Conservation (phyloP, 30 jellyfish, hydroid and myxozoan species). For the Turritopsis dohrnii region DNA sequence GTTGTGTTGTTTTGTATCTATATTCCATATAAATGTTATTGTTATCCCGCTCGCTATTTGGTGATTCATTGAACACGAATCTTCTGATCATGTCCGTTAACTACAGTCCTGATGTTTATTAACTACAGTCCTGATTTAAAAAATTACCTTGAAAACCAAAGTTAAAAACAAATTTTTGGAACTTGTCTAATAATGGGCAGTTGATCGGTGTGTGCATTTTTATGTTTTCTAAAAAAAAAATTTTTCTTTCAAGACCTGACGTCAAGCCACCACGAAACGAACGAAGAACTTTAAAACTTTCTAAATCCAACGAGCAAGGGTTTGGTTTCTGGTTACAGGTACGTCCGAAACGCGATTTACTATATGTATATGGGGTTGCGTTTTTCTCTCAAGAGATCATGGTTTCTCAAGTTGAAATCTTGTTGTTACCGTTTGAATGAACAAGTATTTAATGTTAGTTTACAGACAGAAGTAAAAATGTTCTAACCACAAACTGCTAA, state of each 20-base stretch:
- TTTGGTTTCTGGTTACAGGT: conserved; percentile 84
- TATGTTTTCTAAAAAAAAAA: background rate
- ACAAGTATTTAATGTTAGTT: too few species aligned
- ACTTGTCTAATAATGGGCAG: too few species aligned
- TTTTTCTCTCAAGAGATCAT: too few species aligned
- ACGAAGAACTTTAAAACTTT: conserved; percentile 66
- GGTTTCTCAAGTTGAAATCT: too few species aligned
- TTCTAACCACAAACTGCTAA: too few species aligned
- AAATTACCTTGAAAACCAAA: background rate
- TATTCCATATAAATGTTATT: background rate
- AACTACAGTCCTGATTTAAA: too few species aligned
- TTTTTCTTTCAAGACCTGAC: conserved; percentile 50
- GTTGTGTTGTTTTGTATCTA: background rate
- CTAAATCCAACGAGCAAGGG: conserved; percentile 49
- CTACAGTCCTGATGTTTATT: too few species aligned
- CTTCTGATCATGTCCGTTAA: too few species aligned
- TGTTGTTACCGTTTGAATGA: too few species aligned
- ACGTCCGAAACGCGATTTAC: background rate
- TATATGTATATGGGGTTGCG: background rate
- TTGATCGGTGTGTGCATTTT: background rate
- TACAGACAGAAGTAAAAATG: too few species aligned
- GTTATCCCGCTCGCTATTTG: too few species aligned
- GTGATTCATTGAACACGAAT: too few species aligned
- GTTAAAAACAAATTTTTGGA: background rate
- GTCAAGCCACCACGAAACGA: conserved; percentile 96